These are phyloP conservation scores for Petrolisthes manimaculis DNA, from an alignment of 2,888 invertebrate genomes.

Conservation along the genomic window DNA sequence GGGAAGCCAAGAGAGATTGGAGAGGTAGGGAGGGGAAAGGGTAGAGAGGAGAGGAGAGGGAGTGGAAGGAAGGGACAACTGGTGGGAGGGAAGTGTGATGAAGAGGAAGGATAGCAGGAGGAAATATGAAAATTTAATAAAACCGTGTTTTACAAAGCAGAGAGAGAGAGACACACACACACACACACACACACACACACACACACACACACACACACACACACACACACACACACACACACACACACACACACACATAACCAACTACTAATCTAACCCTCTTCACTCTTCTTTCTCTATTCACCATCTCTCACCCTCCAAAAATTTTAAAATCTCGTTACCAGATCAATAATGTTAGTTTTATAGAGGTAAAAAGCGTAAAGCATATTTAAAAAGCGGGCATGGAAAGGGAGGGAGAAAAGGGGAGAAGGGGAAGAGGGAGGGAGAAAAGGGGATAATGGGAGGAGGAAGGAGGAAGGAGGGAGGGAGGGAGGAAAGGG, in stretches of 20 bases:
- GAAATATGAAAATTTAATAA: background rate
- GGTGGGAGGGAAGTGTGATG: background rate
- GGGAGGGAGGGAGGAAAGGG: background rate
- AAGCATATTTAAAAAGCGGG: background rate
- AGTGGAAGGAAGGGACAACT: background rate
- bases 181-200: too few relatives aligned
- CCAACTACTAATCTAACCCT: too few relatives aligned
- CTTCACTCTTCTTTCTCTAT: background rate
- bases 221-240: too few relatives aligned
- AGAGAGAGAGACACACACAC: background rate
- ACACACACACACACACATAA: too few relatives aligned
- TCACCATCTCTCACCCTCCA: slow-evolving; percentile 12
- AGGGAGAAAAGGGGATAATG: background rate
- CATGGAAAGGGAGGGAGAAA: background rate
- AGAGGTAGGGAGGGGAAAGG: background rate
- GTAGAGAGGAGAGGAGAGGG: background rate
- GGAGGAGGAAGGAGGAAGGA: background rate
- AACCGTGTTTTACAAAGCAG: background rate
- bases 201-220: too few relatives aligned
- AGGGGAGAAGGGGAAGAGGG: background rate
- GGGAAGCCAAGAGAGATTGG: background rate
- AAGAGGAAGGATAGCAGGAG: background rate
- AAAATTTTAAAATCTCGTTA: slow-evolving; percentile 50
- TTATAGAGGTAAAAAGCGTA: slow-evolving; percentile 36
- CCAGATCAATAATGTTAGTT: slow-evolving; percentile 58